Evolutionary conservation across 2,113 vertebrate genomes (phyloP), one percentile per base, ranked within the genome.

Genomic region (Festucalex cinctus): DNA sequence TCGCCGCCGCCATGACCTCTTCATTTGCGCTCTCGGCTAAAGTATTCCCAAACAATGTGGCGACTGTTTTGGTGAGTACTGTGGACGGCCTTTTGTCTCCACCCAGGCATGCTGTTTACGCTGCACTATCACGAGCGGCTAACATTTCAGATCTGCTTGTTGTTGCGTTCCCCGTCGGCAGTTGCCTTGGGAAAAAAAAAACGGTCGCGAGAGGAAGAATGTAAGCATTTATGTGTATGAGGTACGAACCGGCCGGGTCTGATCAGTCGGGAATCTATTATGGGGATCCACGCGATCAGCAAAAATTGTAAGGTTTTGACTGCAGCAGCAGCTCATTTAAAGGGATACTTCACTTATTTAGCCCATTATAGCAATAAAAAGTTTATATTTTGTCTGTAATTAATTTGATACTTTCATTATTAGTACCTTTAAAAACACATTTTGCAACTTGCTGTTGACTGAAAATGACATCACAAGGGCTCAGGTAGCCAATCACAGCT

Each of bases 21-120:
- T 94, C 97, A 0, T 95, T 93, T 76, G 93, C 97, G 6, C 88
- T 98, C 32, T 91, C 95, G 1, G 93, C 92, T 24, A 90, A 95
- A 75, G 89, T 93, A 44, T 99, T 98, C 85, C 97, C 96, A 26
- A 88, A 91, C 83, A 97, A 94, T 66, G 92, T 98, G 86, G 96
- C 95, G 1, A 98, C 95, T 76, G 93, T 97, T 53, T 0, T 98
- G 94, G 97, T 98, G 91, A 91, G 94, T 90, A n/a, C n/a, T n/a
- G 73, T 60, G 46, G 72, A 78, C 63, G 37, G 41, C 41, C 43
- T 16, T 67, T 57, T 73, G 48, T 83, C 69, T 73, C 13, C 36
- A 19, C 14, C 49, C 49, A 75, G 73, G 79, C 61, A 78, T 86
- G 76, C 58, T 82, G 51, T 79, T 84, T 73, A 41, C 81, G 35